Evolutionary conservation across 2,113 vertebrate species (phyloP).

Genomic region (Centropus bengalensis): DNA sequence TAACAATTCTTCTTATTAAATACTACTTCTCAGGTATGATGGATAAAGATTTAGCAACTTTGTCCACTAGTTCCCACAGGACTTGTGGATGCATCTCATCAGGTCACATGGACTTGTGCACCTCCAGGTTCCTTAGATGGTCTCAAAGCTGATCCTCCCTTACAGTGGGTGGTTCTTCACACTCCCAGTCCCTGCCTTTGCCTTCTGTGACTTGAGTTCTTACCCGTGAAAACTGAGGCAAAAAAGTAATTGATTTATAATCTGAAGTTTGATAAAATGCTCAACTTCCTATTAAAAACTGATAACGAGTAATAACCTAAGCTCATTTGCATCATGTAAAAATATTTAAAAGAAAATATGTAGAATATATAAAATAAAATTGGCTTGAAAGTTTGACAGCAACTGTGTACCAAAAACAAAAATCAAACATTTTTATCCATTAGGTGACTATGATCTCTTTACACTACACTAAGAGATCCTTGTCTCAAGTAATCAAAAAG

Average conservation of each 20-base stretch:
- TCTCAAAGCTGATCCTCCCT: too few relatives aligned
- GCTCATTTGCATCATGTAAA: neutral
- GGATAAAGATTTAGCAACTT: too few relatives aligned
- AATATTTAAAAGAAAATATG: neutral
- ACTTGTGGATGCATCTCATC: too few relatives aligned
- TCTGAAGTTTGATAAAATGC: neutral
- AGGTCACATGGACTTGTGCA: too few relatives aligned
- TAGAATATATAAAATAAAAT: neutral
- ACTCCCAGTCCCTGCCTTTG: too few relatives aligned
- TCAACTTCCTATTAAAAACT: neutral
- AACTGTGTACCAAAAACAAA: neutral
- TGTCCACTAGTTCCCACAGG: too few relatives aligned
- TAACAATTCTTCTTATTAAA: neutral
- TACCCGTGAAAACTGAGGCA: too few relatives aligned
- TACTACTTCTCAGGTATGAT: neutral
- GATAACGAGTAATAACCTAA: neutral
- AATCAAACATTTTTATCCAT: neutral
- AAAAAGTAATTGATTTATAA: neutral
- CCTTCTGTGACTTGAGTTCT: too few relatives aligned
- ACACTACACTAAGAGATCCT: neutral
- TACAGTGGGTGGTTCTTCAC: too few relatives aligned
- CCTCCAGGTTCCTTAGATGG: too few relatives aligned
- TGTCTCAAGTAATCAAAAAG: neutral
- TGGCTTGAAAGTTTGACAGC: neutral
- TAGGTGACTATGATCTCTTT: neutral